Percentiles rank a stretch among this genome's conserved stretches.
These are phyloP conservation scores for Podotricha telesiphe DNA, from an alignment of 2,888 invertebrate genomes.

Conservation along the genomic window DNA sequence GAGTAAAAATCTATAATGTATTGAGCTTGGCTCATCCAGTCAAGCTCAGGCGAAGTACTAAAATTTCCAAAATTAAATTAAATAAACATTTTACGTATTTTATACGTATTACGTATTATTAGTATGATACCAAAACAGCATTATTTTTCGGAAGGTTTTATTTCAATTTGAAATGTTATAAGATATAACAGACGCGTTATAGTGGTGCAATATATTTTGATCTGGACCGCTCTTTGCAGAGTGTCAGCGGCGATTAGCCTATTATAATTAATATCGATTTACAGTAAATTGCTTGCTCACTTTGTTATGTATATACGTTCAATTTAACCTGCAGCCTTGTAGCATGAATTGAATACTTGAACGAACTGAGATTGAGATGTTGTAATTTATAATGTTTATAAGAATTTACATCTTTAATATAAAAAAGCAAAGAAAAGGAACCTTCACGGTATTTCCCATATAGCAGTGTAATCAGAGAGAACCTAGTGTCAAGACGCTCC, in stretches of 20 bases:
- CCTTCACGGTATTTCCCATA: too few species aligned
- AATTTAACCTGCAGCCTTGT: slow-evolving; percentile 30
- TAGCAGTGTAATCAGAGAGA: too few species aligned
- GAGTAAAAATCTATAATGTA: too few species aligned
- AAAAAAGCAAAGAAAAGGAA: too few species aligned
- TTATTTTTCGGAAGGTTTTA: background rate
- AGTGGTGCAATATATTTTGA: slow-evolving; percentile 28
- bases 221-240: slow-evolving; percentile 22
- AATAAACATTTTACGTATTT: too few species aligned
- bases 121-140: too few species aligned
- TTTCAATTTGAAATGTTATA: background rate
- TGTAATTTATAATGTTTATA: slow-evolving; percentile 5
- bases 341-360: slow-evolving; percentile 27
- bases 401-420: background rate
- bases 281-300: slow-evolving; percentile 34
- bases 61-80: too few species aligned
- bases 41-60: too few species aligned
- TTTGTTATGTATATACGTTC: slow-evolving; percentile 30
- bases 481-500: too few species aligned
- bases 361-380: slow-evolving; percentile 8
- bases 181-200: background rate
- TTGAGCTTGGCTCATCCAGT: too few species aligned
- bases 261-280: slow-evolving; percentile 39
- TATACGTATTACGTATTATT: too few species aligned
- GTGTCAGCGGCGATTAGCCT: slow-evolving; percentile 35